Evolutionary conservation across 53 echinoderm and acorn worm genomes (phyloP), one percentile per base, ranked within the genome.

Genomic region (Holothuria leucospilota): DNA sequence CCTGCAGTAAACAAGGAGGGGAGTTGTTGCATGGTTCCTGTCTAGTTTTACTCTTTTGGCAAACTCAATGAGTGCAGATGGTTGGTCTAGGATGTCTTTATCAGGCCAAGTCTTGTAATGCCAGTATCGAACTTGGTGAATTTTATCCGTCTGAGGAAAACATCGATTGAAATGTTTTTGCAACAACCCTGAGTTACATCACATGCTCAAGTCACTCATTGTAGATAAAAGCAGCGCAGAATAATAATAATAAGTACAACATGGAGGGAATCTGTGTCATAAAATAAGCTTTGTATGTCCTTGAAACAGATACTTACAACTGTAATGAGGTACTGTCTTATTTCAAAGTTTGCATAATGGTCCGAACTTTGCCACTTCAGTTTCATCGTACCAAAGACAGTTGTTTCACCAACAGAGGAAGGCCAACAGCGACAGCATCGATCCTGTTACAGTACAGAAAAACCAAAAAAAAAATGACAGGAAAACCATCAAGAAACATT

Each of bases 1-100:
- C 96, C 96, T 96, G 94, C 96, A 96, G 75, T 96, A 94, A 64
- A 96, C 84, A 29, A 94, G 29, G 0, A 90, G 72, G 13, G 92
- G 96, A 27, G 73, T 62, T 38, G 21, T 68, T 2, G 24, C 12
- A 2, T 20, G 2, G 16, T n/a, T 20, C n/a, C 52, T 62, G 0
- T 64, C 28, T 0, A 30, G 40, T 39, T 91, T 86, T 27, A 94
- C 82, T 51, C 82, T 69, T 39, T 78, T 62, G 68, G 86, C 58
- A 61, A 94, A 85, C 29, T 67, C 68, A 29, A 94, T 82, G 29
- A 91, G 77, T 21, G 94, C 77, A 20, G 89, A 77, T 49, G 87
- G 81, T 65, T 91, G 83, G n/a, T 86, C 70, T 8, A 89, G 91
- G 0, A 91, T 85, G 39, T 89, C 82, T 71, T 89, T 94, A 53